Evolutionary conservation across 1,140 invertebrate genomes (phyloP).

Genomic region (Trachymyrmex cornetzi): DNA sequence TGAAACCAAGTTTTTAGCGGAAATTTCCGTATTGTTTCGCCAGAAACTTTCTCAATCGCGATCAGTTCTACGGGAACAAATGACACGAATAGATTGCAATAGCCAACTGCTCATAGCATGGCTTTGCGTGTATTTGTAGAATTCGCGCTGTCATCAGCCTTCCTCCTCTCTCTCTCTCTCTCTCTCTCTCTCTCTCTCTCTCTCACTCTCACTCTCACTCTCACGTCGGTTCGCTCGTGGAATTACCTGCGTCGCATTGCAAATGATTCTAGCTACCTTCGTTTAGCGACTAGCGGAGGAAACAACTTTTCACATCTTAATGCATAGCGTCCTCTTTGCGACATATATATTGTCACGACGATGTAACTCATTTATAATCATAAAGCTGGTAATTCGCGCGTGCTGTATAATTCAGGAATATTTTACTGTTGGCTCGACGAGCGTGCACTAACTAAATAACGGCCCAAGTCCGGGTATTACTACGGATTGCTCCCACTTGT

Average conservation of each 20-base stretch:
- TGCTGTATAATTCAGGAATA: constrained; percentile 62
- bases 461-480: constrained; percentile 19
- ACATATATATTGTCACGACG: constrained; percentile 58
- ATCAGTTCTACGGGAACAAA: constrained; percentile 25
- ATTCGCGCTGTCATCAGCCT: constrained; percentile 17
- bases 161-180: not conserved
- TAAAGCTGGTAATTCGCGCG: constrained; percentile 62
- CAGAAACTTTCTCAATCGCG: not conserved
- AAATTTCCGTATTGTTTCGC: constrained; percentile 32
- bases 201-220: not conserved
- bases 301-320: constrained; percentile 64
- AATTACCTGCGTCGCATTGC: constrained; percentile 58
- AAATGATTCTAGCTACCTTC: constrained; percentile 55
- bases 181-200: not conserved
- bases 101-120: constrained; percentile 20
- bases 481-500: constrained; percentile 40
- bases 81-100: constrained; percentile 50
- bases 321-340: constrained; percentile 53
- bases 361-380: constrained; percentile 62
- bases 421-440: constrained; percentile 55
- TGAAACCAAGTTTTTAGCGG: not conserved
- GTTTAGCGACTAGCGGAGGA: constrained; percentile 58
- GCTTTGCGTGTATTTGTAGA: constrained; percentile 44
- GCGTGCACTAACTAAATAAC: constrained; percentile 60
- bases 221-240: not conserved